A percentile compares a stretch with the other conserved stretches of the same genome.
phyloP scores from a whole-genome alignment of 2,113 vertebrate species.

The Alligator sinensis region DNA sequence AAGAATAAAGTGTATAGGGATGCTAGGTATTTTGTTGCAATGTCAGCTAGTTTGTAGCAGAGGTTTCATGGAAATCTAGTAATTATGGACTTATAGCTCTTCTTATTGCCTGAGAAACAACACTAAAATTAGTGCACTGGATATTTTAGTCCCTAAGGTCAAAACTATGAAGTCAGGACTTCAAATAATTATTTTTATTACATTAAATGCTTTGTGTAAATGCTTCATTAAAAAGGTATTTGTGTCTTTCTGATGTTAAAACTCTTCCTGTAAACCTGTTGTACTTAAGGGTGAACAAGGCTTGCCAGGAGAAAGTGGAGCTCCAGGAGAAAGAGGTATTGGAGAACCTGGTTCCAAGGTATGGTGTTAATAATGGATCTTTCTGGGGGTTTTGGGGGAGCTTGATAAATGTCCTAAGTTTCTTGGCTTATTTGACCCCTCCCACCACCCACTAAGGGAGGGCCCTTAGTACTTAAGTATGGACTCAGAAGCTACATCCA shows the following conservation, averaged over 20 bases:
- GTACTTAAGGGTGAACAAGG: conserved; percentile 83
- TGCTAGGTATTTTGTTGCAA: background rate
- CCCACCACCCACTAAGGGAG: background rate
- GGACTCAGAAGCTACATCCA: conserved; percentile 2
- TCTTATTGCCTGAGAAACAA: background rate
- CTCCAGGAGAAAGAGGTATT: conserved; percentile 83
- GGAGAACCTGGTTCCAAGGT: conserved; percentile 86
- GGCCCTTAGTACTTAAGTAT: background rate
- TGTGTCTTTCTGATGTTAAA: background rate
- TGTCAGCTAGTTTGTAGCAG: background rate
- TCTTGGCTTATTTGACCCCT: background rate
- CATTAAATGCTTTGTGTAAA: background rate
- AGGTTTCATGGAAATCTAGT: background rate
- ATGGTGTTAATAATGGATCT: conserved; percentile 5
- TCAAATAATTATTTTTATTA: background rate
- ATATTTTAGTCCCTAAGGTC: background rate
- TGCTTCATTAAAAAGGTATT: background rate
- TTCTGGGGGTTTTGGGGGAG: too few relatives aligned
- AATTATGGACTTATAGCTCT: background rate
- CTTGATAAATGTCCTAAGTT: background rate
- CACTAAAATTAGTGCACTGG: background rate
- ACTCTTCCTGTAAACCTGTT: conserved; percentile 15
- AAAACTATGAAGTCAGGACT: background rate
- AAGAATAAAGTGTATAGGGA: background rate
- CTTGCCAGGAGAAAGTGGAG: conserved; percentile 88